phyloP scores from a whole-genome alignment of 35 echinoderm and acorn worm species.

The Amphiura filiformis region DNA sequence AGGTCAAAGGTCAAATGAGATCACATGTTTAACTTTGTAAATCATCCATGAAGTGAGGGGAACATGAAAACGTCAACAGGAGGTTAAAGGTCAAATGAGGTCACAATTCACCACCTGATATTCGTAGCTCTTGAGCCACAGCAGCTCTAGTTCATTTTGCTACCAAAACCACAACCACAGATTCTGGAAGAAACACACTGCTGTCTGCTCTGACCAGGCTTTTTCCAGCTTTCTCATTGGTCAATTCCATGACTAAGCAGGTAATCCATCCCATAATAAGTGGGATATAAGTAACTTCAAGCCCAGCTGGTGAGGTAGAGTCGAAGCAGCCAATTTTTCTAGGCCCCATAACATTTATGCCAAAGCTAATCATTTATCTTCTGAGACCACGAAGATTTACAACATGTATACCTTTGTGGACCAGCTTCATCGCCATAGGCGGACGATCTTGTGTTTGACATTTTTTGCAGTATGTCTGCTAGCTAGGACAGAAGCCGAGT shows the following conservation, averaged over 20 bases:
- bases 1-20: too few species aligned
- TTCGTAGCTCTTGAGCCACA: too few species aligned
- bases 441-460: conserved; percentile 29
- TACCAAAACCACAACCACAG: too few species aligned
- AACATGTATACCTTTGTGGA: conserved; percentile 83
- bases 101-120: too few species aligned
- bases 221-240: not conserved
- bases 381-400: conserved; percentile 66
- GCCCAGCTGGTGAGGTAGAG: not conserved
- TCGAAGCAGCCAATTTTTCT: not conserved
- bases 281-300: conserved; percentile 11
- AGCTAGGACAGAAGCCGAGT: not conserved
- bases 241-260: not conserved
- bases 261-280: conserved; percentile 40
- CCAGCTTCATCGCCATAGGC: conserved; percentile 29
- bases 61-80: too few species aligned
- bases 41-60: too few species aligned
- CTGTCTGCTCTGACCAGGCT: not conserved
- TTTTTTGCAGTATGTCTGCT: conserved; percentile 15
- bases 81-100: too few species aligned
- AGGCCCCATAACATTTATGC: not conserved
- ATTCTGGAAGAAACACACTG: too few species aligned
- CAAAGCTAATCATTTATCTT: conserved; percentile 22
- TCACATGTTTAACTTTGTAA: too few species aligned
- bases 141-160: too few species aligned